A percentile compares a stretch with the other conserved stretches of the same genome.
Conservation (phyloP, 2,113 vertebrate species). For the Prochilodus magdalenae region DNA sequence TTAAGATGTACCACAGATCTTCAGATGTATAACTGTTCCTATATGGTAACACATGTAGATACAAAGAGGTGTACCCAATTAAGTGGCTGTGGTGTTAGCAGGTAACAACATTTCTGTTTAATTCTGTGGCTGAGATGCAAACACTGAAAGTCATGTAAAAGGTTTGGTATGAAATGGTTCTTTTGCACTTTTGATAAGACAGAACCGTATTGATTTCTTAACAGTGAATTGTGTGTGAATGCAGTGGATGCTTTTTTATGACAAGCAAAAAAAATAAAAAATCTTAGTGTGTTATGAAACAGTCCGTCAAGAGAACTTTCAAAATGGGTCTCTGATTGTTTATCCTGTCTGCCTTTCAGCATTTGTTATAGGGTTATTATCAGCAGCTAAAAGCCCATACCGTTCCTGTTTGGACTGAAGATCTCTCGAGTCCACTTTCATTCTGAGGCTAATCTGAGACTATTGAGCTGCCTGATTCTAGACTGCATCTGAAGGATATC, state of each 20-base stretch:
- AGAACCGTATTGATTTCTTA: too few relatives aligned
- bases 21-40: too few relatives aligned
- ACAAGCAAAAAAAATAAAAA: background rate
- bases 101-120: too few relatives aligned
- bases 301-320: background rate
- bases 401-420: background rate
- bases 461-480: constrained; percentile 16
- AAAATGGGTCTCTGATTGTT: background rate
- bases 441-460: constrained; percentile 20
- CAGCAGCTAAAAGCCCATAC: constrained; percentile 5
- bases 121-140: too few relatives aligned
- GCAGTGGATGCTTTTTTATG: background rate
- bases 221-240: too few relatives aligned
- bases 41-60: too few relatives aligned
- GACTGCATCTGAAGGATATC: constrained; percentile 9
- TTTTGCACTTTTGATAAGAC: background rate
- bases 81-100: too few relatives aligned
- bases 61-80: too few relatives aligned
- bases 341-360: background rate
- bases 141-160: too few relatives aligned
- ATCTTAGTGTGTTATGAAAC: background rate
- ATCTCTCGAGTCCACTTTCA: constrained; percentile 21
- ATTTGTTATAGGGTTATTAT: background rate
- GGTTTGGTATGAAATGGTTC: too few relatives aligned
- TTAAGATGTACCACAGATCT: too few relatives aligned